These are phyloP conservation scores for Aphodius granarius DNA, from an alignment of 2,888 invertebrate genomes.

Conservation along the genomic window DNA sequence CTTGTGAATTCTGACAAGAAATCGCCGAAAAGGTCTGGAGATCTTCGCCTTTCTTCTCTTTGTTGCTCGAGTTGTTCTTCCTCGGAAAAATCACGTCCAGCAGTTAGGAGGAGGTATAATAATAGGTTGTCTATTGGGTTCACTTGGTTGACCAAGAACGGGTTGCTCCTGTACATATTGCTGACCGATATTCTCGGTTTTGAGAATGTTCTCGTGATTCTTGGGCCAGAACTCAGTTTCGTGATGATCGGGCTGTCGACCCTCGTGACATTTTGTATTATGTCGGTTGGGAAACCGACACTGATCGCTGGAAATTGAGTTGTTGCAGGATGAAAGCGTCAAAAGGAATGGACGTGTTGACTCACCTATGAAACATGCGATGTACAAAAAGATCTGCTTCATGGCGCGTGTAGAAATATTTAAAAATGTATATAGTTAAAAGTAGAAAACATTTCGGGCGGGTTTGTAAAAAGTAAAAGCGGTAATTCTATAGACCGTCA, in stretches of 20 bases:
- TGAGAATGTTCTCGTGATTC: neutral
- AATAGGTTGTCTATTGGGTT: conserved; percentile 23
- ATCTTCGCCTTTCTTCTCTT: conserved; percentile 16
- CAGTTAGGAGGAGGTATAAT: conserved; percentile 23
- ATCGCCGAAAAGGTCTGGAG: conserved; percentile 21
- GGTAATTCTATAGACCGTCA: neutral
- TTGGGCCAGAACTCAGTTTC: neutral
- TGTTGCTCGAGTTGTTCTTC: conserved; percentile 18
- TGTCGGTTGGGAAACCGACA: neutral
- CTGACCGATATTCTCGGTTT: conserved; percentile 24
- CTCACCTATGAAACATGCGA: neutral
- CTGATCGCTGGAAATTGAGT: neutral
- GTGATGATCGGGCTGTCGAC: neutral
- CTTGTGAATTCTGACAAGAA: conserved; percentile 3
- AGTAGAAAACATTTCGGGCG: neutral
- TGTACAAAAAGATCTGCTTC: neutral
- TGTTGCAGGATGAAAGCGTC: neutral
- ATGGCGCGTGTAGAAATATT: neutral
- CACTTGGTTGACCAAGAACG: conserved; percentile 1
- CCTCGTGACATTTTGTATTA: neutral
- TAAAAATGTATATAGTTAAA: neutral
- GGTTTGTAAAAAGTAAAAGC: neutral
- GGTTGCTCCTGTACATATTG: conserved; percentile 21
- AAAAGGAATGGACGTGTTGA: neutral
- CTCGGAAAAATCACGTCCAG: conserved; percentile 22